Conservation (phyloP, 2,888 invertebrate species). For the Lithodes maja region DNA sequence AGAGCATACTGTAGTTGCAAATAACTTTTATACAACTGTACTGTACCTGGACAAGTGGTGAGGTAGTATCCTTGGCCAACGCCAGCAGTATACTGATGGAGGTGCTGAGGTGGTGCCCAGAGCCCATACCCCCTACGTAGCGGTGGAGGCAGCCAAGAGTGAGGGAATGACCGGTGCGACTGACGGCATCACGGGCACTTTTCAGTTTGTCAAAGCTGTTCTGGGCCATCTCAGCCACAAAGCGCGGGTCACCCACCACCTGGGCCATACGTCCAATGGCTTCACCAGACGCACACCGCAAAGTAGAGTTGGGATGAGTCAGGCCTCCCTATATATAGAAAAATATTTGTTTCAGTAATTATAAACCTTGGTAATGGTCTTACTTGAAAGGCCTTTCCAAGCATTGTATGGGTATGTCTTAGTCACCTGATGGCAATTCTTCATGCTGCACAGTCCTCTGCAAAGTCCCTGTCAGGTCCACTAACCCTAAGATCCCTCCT, state of each 20-base stretch:
- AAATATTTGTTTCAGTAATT: too few species aligned
- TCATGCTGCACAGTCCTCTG: too few species aligned
- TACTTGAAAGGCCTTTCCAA: too few species aligned
- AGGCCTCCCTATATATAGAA: constrained; percentile 74
- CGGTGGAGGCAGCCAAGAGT: constrained; percentile 97
- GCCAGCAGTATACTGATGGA: constrained; percentile 96
- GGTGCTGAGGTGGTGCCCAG: constrained; percentile 94
- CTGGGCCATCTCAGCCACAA: constrained; percentile 92
- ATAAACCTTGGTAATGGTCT: too few species aligned
- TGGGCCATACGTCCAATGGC: constrained; percentile 95
- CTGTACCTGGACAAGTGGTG: constrained; percentile 89
- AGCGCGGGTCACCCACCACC: constrained; percentile 88
- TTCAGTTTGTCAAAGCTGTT: constrained; percentile 91
- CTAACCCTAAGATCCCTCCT: too few species aligned
- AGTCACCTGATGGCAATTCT: too few species aligned
- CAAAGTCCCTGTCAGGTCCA: too few species aligned
- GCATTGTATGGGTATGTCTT: too few species aligned
- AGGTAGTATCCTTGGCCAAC: constrained; percentile 93
- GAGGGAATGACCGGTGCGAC: constrained; percentile 89
- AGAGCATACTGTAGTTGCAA: too few species aligned
- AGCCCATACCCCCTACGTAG: constrained; percentile 93
- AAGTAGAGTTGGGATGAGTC: constrained; percentile 77
- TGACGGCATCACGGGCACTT: constrained; percentile 89
- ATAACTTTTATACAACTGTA: too few species aligned
- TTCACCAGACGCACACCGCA: constrained; percentile 96